Evolutionary conservation across 2,113 vertebrate species (phyloP).

Genomic region (Platichthys stellatus): DNA sequence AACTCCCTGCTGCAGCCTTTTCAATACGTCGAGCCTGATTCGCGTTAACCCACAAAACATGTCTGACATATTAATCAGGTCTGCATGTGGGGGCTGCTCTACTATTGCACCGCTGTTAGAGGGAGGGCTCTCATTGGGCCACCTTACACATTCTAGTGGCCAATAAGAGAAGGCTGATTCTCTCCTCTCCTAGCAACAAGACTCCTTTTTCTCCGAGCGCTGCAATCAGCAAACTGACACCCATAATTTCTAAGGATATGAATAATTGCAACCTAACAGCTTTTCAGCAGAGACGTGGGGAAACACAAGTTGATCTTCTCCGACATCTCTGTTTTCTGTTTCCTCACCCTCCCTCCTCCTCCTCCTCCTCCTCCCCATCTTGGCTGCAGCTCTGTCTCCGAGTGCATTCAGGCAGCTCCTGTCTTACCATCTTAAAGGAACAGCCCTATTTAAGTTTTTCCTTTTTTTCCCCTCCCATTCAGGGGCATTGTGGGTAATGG

Average conservation of each 20-base stretch:
- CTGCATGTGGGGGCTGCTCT: slow-evolving; percentile 75
- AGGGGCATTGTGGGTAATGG: slow-evolving; percentile 83
- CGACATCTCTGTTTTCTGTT: slow-evolving; percentile 33
- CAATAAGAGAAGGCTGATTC: slow-evolving; percentile 84
- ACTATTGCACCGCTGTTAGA: slow-evolving; percentile 63
- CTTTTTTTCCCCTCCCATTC: slow-evolving; percentile 38
- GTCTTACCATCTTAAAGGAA: slow-evolving; percentile 91
- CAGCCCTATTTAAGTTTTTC: slow-evolving; percentile 74
- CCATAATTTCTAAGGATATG: slow-evolving; percentile 89
- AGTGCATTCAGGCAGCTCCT: slow-evolving; percentile 89
- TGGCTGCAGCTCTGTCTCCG: slow-evolving; percentile 72
- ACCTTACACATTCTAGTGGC: slow-evolving; percentile 71
- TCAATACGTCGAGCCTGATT: slow-evolving; percentile 75
- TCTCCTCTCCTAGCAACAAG: slow-evolving; percentile 96
- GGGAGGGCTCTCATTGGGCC: slow-evolving; percentile 82
- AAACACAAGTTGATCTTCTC: slow-evolving; percentile 66
- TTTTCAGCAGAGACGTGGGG: slow-evolving; percentile 73
- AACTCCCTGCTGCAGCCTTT: slow-evolving; percentile 66
- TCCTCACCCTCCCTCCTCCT: slow-evolving; percentile 6
- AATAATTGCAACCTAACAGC: slow-evolving; percentile 83
- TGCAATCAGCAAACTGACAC: slow-evolving; percentile 86
- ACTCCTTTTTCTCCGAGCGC: slow-evolving; percentile 77
- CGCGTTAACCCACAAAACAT: slow-evolving; percentile 85
- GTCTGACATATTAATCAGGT: slow-evolving; percentile 88
- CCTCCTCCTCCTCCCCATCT: slow-evolving; percentile 65